Conservation (phyloP, 2,113 vertebrate species). For the Planiliza haematocheilus region DNA sequence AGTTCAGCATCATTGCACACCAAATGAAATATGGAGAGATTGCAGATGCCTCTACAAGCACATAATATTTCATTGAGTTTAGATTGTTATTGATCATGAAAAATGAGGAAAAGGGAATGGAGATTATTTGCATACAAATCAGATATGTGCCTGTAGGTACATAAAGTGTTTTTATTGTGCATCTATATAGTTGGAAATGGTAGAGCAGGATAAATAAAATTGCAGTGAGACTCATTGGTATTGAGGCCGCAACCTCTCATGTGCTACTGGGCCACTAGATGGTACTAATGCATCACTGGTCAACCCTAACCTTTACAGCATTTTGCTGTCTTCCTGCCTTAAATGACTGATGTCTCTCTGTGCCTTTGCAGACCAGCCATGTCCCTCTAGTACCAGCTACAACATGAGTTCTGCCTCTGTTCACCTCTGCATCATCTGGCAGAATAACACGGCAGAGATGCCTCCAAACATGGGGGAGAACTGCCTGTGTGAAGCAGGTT, state of each 20-base stretch:
- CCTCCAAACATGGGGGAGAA: slow-evolving; percentile 30
- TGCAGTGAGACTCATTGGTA: slow-evolving; percentile 19
- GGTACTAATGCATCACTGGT: slow-evolving; percentile 76
- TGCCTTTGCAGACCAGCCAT: slow-evolving; percentile 46
- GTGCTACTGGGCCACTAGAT: slow-evolving; percentile 71
- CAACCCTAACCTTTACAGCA: slow-evolving; percentile 53
- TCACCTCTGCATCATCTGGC: slow-evolving; percentile 44
- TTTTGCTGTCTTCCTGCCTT: slow-evolving; percentile 13
- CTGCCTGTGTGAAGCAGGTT: slow-evolving; percentile 51
- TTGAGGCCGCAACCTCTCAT: slow-evolving; percentile 47
- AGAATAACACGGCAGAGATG: slow-evolving; percentile 38
- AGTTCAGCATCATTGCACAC: slow-evolving; percentile 65
- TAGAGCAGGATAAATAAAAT: slow-evolving; percentile 2
- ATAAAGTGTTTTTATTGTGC: slow-evolving; percentile 18
- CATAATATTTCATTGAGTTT: slow-evolving; percentile 53
- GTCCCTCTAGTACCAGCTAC: slow-evolving; percentile 41
- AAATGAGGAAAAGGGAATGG: slow-evolving; percentile 7
- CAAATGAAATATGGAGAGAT: slow-evolving; percentile 65
- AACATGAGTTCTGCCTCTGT: slow-evolving; percentile 37
- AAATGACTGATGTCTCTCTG: slow-evolving; percentile 49
- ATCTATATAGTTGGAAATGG: slow-evolving; percentile 9
- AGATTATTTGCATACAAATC: slow-evolving; percentile 47
- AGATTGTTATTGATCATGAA: slow-evolving; percentile 50
- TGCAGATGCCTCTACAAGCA: slow-evolving; percentile 46
- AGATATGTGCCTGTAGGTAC: slow-evolving; percentile 1